Evolutionary conservation across 2,113 vertebrate genomes (phyloP), one percentile per base, ranked within the genome.

Genomic region (Phycodurus eques): DNA sequence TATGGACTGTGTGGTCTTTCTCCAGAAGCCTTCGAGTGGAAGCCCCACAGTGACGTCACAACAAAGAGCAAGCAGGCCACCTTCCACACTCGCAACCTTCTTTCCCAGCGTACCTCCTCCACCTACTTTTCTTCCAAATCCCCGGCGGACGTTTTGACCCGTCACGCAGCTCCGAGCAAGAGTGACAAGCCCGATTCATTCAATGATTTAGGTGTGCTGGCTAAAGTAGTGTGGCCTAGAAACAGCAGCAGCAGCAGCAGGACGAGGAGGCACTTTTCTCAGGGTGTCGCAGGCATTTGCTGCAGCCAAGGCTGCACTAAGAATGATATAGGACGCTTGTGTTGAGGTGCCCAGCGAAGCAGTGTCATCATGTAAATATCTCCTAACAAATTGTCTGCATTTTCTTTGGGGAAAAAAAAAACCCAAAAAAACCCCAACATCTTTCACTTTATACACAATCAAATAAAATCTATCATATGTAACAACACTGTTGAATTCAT

Each of bases 291-390:
- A 0, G 93, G 91, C 62, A 92, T 94, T 81, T 97, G 96, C 87
- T 97, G 96, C 39, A 94, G 73, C 82, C 93, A 93, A 85, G 96
- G 96, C 42, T 97, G 96, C 82, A 96, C 94, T 10, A 96, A 94
- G 87, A 89, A 93, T 43, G 94, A 96, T 78, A 96, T 97, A 2
- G 94, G 95, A 80, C 92, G 88, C 11, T 88, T 96, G 85, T 97
- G 96, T 83, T 96, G 92, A 95, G 79, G 60, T 4, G 73, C 2
- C 13, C 11, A 15, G 3, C 59, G 10, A 14, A 5, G 59, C 11
- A 2, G 11, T 8, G 43, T 17, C 49, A 22, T 19, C 39, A 44
- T 15, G 57, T 31, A 2, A 60, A 33, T 33, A 22, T 11, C 53
- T n/a, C 20, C 9, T n/a, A 0, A 22, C 8, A 60, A 60, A 60